These are phyloP conservation scores for Metridium senile DNA, from an alignment of 92 coral and sea anemone genomes.

Conservation along the genomic window DNA sequence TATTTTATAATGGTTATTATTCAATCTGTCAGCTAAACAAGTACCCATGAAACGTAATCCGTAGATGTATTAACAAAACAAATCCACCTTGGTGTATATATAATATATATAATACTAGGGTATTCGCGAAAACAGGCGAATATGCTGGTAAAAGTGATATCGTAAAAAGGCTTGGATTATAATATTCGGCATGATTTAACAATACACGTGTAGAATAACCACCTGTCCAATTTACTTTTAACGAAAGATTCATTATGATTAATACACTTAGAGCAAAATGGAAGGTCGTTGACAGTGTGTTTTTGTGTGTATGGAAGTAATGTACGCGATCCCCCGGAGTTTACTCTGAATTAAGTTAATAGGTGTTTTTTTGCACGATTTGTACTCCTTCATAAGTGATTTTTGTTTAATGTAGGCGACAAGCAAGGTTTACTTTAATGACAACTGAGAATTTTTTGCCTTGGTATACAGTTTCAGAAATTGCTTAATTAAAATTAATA, in stretches of 20 bases:
- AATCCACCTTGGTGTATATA: not conserved
- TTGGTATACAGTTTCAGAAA: not conserved
- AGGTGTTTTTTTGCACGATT: not conserved
- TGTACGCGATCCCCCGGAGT: conserved; percentile 18
- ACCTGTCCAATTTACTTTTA: conserved; percentile 10
- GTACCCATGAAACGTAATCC: conserved; percentile 24
- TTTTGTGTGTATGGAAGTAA: conserved; percentile 7
- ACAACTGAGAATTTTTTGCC: not conserved
- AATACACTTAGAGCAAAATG: conserved; percentile 9
- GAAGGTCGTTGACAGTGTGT: conserved; percentile 2
- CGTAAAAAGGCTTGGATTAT: not conserved
- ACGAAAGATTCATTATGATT: not conserved
- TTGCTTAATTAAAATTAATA: conserved; percentile 17
- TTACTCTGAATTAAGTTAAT: conserved; percentile 22
- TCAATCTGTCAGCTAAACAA: conserved; percentile 13
- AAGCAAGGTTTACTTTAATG: not conserved
- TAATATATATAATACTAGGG: not conserved
- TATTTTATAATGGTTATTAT: conserved; percentile 15
- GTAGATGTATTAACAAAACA: not conserved
- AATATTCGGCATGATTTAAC: not conserved
- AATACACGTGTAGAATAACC: conserved; percentile 3
- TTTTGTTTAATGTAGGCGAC: conserved; percentile 10
- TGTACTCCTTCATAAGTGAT: conserved; percentile 4
- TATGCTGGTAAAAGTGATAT: not conserved
- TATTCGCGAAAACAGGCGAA: not conserved